Evolutionary conservation across 2,888 invertebrate species (phyloP).

Genomic region (Prosopocoilus inquinatus): DNA sequence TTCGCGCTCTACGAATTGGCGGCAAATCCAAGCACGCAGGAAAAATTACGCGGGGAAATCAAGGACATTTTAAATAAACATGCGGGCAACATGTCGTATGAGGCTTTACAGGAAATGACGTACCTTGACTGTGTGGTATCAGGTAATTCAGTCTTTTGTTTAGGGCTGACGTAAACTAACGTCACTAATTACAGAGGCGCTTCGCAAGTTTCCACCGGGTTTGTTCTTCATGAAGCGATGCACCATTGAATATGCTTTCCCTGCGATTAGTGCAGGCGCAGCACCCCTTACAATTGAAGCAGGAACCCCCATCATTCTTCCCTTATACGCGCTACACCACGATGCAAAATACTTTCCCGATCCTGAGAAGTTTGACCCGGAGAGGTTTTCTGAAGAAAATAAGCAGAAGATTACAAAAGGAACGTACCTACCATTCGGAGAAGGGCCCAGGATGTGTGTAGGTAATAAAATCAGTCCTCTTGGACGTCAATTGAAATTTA

Average conservation of each 20-base stretch:
- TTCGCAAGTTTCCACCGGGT: constrained; percentile 28
- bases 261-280: constrained; percentile 21
- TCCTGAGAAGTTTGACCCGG: constrained; percentile 47
- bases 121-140: constrained; percentile 50
- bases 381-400: constrained; percentile 42
- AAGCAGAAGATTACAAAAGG: constrained; percentile 33
- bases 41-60: constrained; percentile 48
- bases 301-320: constrained; percentile 41
- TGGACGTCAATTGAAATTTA: neutral
- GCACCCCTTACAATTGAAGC: constrained; percentile 30
- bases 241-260: constrained; percentile 32
- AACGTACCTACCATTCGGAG: constrained; percentile 37
- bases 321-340: constrained; percentile 41
- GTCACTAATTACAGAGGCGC: constrained; percentile 19
- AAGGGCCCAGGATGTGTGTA: constrained; percentile 38
- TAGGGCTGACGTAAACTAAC: too few species aligned
- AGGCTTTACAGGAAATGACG: constrained; percentile 48
- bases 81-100: constrained; percentile 45
- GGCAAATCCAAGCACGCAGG: constrained; percentile 45
- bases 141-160: constrained; percentile 28
- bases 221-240: constrained; percentile 28
- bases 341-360: constrained; percentile 46
- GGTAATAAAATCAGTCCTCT: constrained; percentile 25
- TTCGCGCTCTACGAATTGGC: constrained; percentile 49
- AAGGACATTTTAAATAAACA: constrained; percentile 34